Percentiles rank a stretch among this genome's conserved stretches.
These are phyloP conservation scores for Harpagoxenus sublaevis DNA, from an alignment of 2,888 invertebrate species.

Conservation along the genomic window DNA sequence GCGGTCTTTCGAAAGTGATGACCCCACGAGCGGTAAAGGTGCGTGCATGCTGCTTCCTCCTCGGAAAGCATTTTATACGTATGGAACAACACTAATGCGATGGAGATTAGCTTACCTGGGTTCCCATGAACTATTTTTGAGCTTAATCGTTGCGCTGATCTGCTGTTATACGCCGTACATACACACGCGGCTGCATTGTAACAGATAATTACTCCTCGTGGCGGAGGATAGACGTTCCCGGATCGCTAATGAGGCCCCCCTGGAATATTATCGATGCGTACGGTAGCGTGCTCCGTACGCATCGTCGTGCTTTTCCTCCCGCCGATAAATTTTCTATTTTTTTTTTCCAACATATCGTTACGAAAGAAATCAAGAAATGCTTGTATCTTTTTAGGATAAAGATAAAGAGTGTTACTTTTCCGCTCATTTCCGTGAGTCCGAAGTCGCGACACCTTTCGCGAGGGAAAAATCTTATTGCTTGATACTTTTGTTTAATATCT, in stretches of 20 bases:
- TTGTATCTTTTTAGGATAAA: neutral
- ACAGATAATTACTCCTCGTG: slow-evolving; percentile 76
- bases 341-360: slow-evolving; percentile 42
- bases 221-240: slow-evolving; percentile 72
- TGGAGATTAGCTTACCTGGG: slow-evolving; percentile 76
- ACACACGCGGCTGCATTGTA: slow-evolving; percentile 67
- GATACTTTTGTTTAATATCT: neutral
- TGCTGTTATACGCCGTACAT: slow-evolving; percentile 76
- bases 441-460: neutral
- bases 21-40: slow-evolving; percentile 68
- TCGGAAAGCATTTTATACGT: slow-evolving; percentile 74
- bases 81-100: slow-evolving; percentile 77
- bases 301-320: slow-evolving; percentile 64
- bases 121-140: slow-evolving; percentile 84
- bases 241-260: slow-evolving; percentile 77
- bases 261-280: slow-evolving; percentile 77
- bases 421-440: neutral
- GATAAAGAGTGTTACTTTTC: neutral
- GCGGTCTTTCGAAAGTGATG: slow-evolving; percentile 74
- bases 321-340: slow-evolving; percentile 65
- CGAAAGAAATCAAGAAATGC: neutral
- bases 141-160: slow-evolving; percentile 83
- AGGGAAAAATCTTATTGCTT: neutral
- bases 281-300: slow-evolving; percentile 63
- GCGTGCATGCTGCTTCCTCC: slow-evolving; percentile 75